Percentiles rank a stretch among this genome's conserved stretches.
Conservation (phyloP, 2,797 vertebrate genomes). For the Helostoma temminkii region DNA sequence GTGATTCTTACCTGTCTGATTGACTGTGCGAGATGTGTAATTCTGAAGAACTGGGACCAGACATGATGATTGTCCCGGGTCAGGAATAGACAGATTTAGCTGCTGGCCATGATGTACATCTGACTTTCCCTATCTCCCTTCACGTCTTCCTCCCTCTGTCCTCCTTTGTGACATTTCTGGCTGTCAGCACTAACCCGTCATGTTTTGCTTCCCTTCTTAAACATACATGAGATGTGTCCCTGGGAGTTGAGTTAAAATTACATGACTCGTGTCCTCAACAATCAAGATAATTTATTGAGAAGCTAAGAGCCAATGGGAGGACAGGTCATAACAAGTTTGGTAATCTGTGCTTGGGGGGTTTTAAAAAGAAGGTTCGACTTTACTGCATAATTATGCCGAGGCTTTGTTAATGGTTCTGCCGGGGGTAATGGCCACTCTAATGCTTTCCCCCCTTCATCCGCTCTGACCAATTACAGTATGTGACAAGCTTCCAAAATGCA, state of each 20-base stretch:
- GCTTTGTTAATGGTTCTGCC: constrained; percentile 42
- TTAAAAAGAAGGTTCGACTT: constrained; percentile 26
- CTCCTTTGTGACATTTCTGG: background rate
- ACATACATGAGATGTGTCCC: constrained; percentile 21
- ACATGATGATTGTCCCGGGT: background rate
- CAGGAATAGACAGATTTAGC: background rate
- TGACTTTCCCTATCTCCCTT: background rate
- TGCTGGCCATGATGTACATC: background rate
- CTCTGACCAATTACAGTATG: constrained; percentile 26
- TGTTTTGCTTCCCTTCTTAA: background rate
- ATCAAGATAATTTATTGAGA: constrained; percentile 32
- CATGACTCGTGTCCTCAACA: constrained; percentile 24
- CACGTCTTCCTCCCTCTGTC: background rate
- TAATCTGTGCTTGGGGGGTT: constrained; percentile 25
- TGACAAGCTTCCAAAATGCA: constrained; percentile 13
- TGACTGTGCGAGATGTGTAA: background rate
- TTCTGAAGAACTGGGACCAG: background rate
- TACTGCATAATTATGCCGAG: constrained; percentile 35
- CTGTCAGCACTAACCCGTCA: constrained; percentile 9
- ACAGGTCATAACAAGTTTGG: background rate
- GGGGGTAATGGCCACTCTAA: constrained; percentile 13
- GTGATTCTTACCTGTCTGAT: background rate
- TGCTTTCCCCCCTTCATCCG: constrained; percentile 18
- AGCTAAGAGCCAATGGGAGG: background rate
- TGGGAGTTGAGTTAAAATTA: constrained; percentile 15